Conservation (phyloP, 2,888 invertebrate species). For the Hedychridium roseum region DNA sequence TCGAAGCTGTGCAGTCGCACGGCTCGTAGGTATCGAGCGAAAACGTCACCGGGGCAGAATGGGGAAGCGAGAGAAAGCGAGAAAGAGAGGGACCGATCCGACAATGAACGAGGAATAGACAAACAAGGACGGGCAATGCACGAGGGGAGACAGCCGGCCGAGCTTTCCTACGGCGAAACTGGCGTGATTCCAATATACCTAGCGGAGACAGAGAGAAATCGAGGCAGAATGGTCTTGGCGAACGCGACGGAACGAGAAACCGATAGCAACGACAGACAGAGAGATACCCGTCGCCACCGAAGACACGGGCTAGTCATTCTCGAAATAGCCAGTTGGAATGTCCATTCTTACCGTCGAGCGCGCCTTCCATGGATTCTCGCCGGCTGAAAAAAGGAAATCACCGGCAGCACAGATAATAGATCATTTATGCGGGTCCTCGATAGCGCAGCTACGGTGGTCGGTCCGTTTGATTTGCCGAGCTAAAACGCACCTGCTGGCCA, state of each 20-base stretch:
- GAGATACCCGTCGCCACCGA: slow-evolving; percentile 30
- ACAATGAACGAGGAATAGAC: background rate
- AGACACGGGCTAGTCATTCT: slow-evolving; percentile 40
- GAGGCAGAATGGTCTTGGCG: background rate
- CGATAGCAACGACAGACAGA: slow-evolving; percentile 12
- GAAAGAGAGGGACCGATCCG: background rate
- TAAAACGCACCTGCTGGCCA: too few species aligned
- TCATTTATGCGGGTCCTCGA: too few species aligned
- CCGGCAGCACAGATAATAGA: too few species aligned
- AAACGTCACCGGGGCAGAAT: slow-evolving; percentile 8
- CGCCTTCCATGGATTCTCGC: too few species aligned
- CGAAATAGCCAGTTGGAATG: slow-evolving; percentile 43
- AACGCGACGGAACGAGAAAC: background rate
- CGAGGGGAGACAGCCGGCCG: too few species aligned
- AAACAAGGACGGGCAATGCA: slow-evolving; percentile 4
- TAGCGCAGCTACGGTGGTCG: too few species aligned
- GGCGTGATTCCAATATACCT: slow-evolving; percentile 35
- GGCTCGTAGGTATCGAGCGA: slow-evolving; percentile 16
- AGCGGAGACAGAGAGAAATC: slow-evolving; percentile 9
- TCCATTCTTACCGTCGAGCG: too few species aligned
- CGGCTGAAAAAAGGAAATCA: too few species aligned
- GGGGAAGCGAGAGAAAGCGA: background rate
- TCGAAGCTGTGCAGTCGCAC: background rate
- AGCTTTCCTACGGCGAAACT: slow-evolving; percentile 29
- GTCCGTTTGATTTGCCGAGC: too few species aligned